These are phyloP conservation scores for Syndactyla subalaris DNA, from an alignment of 2,797 vertebrate genomes.

Conservation along the genomic window DNA sequence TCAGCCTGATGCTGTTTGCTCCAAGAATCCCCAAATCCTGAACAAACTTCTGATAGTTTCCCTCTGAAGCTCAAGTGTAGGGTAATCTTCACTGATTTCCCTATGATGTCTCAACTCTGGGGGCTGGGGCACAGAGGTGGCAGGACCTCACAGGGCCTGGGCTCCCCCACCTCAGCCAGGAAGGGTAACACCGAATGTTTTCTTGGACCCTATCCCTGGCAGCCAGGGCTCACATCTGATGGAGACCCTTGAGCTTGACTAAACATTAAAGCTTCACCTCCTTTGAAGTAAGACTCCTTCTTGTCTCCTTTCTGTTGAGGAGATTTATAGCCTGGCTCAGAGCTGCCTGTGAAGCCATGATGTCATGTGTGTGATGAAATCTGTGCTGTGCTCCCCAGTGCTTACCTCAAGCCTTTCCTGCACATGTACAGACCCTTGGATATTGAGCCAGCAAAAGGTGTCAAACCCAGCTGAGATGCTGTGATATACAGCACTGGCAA, in stretches of 20 bases:
- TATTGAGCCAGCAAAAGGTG: not conserved
- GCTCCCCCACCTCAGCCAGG: not conserved
- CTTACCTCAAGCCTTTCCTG: not conserved
- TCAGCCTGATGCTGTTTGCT: rapidly evolving
- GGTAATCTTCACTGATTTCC: not conserved
- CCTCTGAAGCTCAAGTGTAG: not conserved
- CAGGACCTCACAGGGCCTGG: not conserved
- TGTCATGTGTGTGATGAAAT: constrained; percentile 4
- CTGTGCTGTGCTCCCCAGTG: not conserved
- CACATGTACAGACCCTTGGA: not conserved
- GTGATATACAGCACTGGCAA: not conserved
- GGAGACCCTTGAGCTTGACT: not conserved
- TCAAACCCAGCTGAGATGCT: not conserved
- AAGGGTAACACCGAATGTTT: not conserved
- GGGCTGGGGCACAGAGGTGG: not conserved
- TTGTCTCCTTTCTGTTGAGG: not conserved
- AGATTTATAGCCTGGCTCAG: constrained; percentile 38
- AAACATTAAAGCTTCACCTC: not conserved
- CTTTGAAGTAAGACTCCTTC: not conserved
- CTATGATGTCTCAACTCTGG: no score
- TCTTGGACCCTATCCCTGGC: not conserved
- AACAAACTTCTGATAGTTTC: not conserved
- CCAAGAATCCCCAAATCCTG: not conserved
- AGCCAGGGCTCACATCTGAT: not conserved
- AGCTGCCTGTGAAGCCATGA: not conserved